Conservation (phyloP, 2,113 vertebrate species). For the Sitta europaea region DNA sequence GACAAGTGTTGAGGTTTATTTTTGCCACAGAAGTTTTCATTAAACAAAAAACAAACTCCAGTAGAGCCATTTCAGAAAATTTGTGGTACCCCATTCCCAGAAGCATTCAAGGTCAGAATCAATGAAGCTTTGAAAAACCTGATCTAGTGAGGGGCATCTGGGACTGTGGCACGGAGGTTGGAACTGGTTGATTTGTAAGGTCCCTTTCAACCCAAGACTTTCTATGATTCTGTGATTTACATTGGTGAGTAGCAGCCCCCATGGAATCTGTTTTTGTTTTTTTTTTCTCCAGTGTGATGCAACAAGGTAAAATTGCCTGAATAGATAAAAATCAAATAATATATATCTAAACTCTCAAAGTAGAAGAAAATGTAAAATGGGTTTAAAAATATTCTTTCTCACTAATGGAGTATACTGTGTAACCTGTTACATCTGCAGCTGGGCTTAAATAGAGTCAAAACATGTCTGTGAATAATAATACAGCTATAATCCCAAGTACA, state of each 20-base stretch:
- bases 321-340: neutral
- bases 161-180: neutral
- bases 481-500: neutral
- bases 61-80: neutral
- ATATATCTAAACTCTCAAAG: neutral
- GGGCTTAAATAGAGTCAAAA: neutral
- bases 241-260: neutral
- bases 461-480: neutral
- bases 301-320: neutral
- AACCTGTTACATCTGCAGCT: neutral
- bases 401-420: neutral
- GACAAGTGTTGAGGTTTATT: neutral
- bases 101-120: neutral
- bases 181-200: neutral
- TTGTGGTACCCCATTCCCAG: neutral
- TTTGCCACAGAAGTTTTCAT: neutral
- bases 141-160: neutral
- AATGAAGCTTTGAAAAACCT: neutral
- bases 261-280: neutral
- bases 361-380: neutral
- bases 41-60: neutral
- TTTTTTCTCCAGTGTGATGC: neutral
- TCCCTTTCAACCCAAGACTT: neutral
- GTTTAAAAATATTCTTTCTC: neutral
- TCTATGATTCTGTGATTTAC: neutral